Base-by-base conservation (phyloP, 2,888 invertebrate genomes). In the Eupeodes luniger region DNA sequence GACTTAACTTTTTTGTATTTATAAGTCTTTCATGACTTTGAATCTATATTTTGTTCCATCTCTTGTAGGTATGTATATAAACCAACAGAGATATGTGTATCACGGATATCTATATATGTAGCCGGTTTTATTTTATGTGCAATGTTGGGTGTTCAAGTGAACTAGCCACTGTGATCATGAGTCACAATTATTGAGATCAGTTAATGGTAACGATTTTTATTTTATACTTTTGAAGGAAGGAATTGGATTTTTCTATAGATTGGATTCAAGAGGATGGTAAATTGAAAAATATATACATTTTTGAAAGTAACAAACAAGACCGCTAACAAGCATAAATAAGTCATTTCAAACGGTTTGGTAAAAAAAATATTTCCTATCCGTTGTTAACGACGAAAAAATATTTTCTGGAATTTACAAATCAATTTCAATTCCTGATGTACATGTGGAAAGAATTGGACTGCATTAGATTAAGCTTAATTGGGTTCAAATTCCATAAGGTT, bases 121-220 rank as follows among this genome's bases (percentile, higher is more conserved):
- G 53, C 67, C 79, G 62, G 81, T 70, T 76, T 69, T 51, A 61
- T 70, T 70, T 61, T 61, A 55, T 69, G 59, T 81, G 81, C 78
- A 69, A 75, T 78, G 78, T 69, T 85, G 80, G 77, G 77, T 53
- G 81, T 85, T 81, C 70, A 72, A 81, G 81, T 82, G 81, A 53
- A 85, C 77, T 74, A 77, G 62, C 69, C 85, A 85, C 74, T 57
- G 44, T 82, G 64, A 49, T 67, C 77, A 79, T 88, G 88, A 88
- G 85, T 88, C 88, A 88, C 77, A 88, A 81, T 85, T 88, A 81
- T 85, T 88, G 84, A 64, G 72, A 88, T 81, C 78, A 57, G 81
- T 76, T 74, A 81, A 85, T 81, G 53, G 74, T 81, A 78, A 59
- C 77, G 75, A 85, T 87, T 87, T 80, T 69, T 66, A 5, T 64